Percentiles rank a stretch among this genome's conserved stretches.
These are phyloP conservation scores for Pagetopsis macropterus DNA, from an alignment of 2,797 vertebrate species.

Conservation along the genomic window DNA sequence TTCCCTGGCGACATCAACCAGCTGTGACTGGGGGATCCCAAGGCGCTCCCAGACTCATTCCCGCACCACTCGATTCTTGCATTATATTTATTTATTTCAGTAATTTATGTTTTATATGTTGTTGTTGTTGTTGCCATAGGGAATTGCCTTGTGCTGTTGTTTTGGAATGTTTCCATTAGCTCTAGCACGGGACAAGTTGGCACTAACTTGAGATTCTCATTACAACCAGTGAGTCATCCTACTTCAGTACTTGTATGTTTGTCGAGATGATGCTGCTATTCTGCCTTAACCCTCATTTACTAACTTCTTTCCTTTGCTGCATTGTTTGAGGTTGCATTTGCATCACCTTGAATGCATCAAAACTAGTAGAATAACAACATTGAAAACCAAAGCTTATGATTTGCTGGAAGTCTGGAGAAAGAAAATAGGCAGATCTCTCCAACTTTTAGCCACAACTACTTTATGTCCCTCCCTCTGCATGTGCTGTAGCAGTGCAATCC, in stretches of 20 bases:
- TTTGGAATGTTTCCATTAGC: neutral
- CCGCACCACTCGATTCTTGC: neutral
- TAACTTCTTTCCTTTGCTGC: neutral
- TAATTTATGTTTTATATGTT: neutral
- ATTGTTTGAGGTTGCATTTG: constrained; percentile 5
- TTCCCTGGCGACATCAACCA: too few relatives aligned
- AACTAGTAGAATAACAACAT: neutral
- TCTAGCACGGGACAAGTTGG: neutral
- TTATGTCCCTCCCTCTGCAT: constrained; percentile 57
- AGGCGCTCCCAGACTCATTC: too few relatives aligned
- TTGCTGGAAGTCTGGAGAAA: too few relatives aligned
- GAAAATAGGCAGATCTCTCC: neutral
- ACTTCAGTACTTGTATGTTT: constrained; percentile 10
- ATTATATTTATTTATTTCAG: neutral
- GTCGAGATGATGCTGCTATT: constrained; percentile 8
- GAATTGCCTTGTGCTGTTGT: neutral
- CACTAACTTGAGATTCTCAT: constrained; percentile 4
- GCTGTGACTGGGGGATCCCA: too few relatives aligned
- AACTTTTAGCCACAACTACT: constrained; percentile 23
- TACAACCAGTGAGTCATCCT: neutral
- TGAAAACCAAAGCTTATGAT: too few relatives aligned
- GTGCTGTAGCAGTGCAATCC: constrained; percentile 58
- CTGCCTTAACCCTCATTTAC: neutral
- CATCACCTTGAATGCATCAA: neutral
- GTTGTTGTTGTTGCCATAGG: neutral